Conservation (phyloP, 2,888 invertebrate species). For the Sminthurinus aureus region DNA sequence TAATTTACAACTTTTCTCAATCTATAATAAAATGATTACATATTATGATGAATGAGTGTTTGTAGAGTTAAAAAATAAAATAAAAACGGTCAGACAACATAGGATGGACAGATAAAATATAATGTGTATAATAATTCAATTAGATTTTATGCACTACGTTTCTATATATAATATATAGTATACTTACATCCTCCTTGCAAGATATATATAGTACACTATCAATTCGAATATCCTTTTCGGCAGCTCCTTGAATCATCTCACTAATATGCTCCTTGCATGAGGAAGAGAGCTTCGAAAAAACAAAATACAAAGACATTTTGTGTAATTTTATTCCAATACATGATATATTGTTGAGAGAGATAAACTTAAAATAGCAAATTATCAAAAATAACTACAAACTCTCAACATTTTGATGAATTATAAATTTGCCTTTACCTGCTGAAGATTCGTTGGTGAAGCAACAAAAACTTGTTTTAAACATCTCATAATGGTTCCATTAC, state of each 20-base stretch:
- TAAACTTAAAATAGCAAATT: no score
- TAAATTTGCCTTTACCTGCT: no score
- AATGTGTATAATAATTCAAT: background rate
- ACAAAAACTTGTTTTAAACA: conserved; percentile 56
- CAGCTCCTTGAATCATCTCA: conserved; percentile 83
- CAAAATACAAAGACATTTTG: no score
- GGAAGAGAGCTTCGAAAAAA: no score
- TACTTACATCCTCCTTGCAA: conserved; percentile 72
- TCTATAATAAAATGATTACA: conserved; percentile 32
- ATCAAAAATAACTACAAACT: no score
- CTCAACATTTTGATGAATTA: no score
- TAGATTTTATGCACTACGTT: no score
- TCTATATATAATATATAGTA: no score
- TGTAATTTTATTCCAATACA: no score
- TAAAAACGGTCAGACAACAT: background rate
- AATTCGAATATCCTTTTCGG: conserved; percentile 82
- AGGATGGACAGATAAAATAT: background rate
- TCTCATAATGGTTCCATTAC: conserved; percentile 54
- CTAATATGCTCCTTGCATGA: conserved; percentile 84
- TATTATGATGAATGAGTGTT: no score
- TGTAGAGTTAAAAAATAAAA: background rate
- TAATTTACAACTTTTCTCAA: conserved; percentile 48
- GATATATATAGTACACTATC: conserved; percentile 85
- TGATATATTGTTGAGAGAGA: no score
- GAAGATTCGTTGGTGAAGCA: conserved; percentile 42